phyloP scores from a whole-genome alignment of 2,797 vertebrate species.

The Amblyopsis hoosieri region DNA sequence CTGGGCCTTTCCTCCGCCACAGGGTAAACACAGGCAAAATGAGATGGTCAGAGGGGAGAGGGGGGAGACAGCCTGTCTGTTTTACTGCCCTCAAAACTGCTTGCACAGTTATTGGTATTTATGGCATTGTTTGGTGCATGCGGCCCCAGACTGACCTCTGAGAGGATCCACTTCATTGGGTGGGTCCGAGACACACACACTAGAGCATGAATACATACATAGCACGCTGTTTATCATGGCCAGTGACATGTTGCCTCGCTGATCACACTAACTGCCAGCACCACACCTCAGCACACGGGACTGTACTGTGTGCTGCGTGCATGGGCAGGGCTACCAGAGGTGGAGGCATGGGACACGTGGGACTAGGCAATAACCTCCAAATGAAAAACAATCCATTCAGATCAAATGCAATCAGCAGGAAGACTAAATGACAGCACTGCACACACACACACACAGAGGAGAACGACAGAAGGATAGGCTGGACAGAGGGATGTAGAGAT shows the following conservation, averaged over 20 bases:
- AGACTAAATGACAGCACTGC: constrained; percentile 63
- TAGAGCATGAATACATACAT: constrained; percentile 14
- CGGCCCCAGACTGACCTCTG: constrained; percentile 18
- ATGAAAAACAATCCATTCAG: constrained; percentile 81
- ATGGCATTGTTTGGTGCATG: constrained; percentile 14
- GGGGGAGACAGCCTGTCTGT: constrained; percentile 16
- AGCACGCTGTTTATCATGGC: constrained; percentile 37
- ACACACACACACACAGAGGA: constrained; percentile 71
- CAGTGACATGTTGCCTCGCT: constrained; percentile 28
- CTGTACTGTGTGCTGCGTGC: background rate
- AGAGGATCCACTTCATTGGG: background rate
- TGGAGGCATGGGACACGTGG: constrained; percentile 42
- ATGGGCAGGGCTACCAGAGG: constrained; percentile 52
- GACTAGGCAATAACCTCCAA: constrained; percentile 73
- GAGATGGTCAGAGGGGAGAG: constrained; percentile 40
- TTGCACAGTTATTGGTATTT: constrained; percentile 35
- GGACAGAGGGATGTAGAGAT: constrained; percentile 53
- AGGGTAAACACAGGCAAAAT: constrained; percentile 66
- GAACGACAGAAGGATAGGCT: background rate
- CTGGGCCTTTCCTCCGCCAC: constrained; percentile 47
- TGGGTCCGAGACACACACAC: background rate
- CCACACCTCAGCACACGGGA: constrained; percentile 30
- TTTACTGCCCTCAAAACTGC: constrained; percentile 26
- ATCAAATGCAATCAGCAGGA: constrained; percentile 76
- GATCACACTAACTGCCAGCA: constrained; percentile 34